Evolutionary conservation across 1,140 invertebrate species (phyloP).

Genomic region (Adelges cooleyi): DNA sequence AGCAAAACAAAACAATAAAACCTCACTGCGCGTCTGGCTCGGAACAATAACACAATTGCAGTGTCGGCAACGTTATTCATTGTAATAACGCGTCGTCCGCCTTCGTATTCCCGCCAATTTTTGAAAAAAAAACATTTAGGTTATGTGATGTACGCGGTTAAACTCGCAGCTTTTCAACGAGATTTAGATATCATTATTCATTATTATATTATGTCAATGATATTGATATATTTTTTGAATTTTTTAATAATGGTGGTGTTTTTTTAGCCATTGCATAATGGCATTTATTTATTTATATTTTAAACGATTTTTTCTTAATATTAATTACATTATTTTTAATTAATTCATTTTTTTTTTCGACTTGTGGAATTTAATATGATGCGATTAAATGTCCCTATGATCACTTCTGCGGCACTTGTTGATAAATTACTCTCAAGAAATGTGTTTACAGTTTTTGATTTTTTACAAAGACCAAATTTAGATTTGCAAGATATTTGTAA

Average conservation of each 20-base stretch:
- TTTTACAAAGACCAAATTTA: constrained; percentile 44
- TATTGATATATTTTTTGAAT: too few relatives aligned
- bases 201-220: too few relatives aligned
- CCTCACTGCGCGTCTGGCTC: not conserved
- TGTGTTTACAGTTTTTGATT: constrained; percentile 47
- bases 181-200: too few relatives aligned
- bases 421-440: constrained; percentile 42
- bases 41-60: constrained; percentile 23
- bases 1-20: constrained; percentile 16
- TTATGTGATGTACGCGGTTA: too few relatives aligned
- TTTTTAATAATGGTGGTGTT: too few relatives aligned
- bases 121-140: not conserved
- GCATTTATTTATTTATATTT: too few relatives aligned
- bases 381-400: not conserved
- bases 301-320: too few relatives aligned
- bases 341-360: too few relatives aligned
- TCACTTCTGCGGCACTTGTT: constrained; percentile 41
- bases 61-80: not conserved
- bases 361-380: too few relatives aligned
- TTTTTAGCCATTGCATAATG: too few relatives aligned
- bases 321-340: too few relatives aligned
- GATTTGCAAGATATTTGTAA: constrained; percentile 38
- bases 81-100: not conserved
- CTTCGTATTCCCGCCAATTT: not conserved
- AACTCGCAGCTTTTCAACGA: too few relatives aligned